Base-by-base conservation (phyloP, 2,888 invertebrate species). In the Melanostoma mellinum region DNA sequence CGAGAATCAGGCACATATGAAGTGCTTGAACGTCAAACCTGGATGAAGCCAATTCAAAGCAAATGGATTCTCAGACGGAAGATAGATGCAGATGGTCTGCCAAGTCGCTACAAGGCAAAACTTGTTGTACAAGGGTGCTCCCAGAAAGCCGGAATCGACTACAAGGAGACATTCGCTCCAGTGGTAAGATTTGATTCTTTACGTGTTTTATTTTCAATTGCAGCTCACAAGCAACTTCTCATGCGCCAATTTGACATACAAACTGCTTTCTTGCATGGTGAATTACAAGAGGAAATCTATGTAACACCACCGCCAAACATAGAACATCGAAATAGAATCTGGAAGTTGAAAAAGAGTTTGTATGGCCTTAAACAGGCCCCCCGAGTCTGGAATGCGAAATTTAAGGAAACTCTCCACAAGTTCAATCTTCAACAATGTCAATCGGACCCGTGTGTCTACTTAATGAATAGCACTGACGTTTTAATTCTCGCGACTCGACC, bases 241-340 rank as follows among this genome's bases (percentile, higher is more conserved):
- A 60, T 60, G 60, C 44, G 10, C 4, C 60, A 60, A 33, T 46
- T 60, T 60, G 60, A 60, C 33, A 60, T 60, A 60, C 60, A 60
- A 60, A 58, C 58, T 33, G 44, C 44, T 46, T 46, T 46, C 44
- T 46, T 46, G 44, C 10, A 46, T 46, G 44, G 44, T 46, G 44
- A 52, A 33, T 52, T 52, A 10, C 50, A 8, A 52, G 50, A 52
- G 8, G 9, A 52, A 52, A 52, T 52, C 4, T 52, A 32, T 33
- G 20, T 52, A 33, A 52, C 50, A 3, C 50, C 33, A 52, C 32
- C 50, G 2, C 50, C 33, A 9, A 33, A 52, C 5, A 52, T 46
- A 46, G n/a, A 38, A 20, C 20, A 20, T 1, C 20, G 1, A 20
- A 20, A 20, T 20, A 20, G 20, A 20, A 20, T 20, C 20, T 20